Evolutionary conservation across 2,888 invertebrate species (phyloP), one percentile per base, ranked within the genome.

Genomic region (Chrysomela aeneicollis): DNA sequence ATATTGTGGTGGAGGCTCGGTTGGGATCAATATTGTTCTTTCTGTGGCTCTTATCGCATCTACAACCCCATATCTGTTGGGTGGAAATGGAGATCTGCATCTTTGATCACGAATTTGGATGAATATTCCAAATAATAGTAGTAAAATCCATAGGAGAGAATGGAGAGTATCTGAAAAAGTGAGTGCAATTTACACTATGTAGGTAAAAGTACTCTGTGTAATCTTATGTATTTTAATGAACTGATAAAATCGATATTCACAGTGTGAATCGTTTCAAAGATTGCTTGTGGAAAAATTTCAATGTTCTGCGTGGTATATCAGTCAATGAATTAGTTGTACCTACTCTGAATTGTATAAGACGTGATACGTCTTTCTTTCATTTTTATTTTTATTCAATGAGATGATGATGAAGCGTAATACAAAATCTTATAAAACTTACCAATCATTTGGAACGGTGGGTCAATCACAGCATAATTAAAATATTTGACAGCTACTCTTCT

Each of bases 21-120:
- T 37, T 12, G 17, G 58, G 21, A 72, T 42, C 3, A 73, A 53
- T 18, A 68, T 68, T 15, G 70, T 69, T 32, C 59, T 69, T 61
- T 73, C 73, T 42, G 68, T 67, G 15, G 15, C 37, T 22, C 12
- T 17, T 18, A 18, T 17, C 18, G 59, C 57, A 8, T 57, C 5
- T 21, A 63, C 19, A 12, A 55, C 10, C 8, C 50, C 59, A 52
- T 42, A 55, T 51, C 72, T 62, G 50, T 72, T 86, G 0, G 88
- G 87, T 0, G 90, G 90, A 80, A 90, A 90, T 0, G 89, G 89
- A 0, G 89, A 87, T 61, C 85, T 83, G 10, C 86, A 85, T 15
- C 82, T 80, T 75, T 87, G 88, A 61, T 85, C 81, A 76, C 83
- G 83, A 55, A 84, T 81, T 77, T 91, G 91, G 71, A 86, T 82